Base-by-base conservation (phyloP, 2,797 vertebrate species). In the Phoebastria nigripes region DNA sequence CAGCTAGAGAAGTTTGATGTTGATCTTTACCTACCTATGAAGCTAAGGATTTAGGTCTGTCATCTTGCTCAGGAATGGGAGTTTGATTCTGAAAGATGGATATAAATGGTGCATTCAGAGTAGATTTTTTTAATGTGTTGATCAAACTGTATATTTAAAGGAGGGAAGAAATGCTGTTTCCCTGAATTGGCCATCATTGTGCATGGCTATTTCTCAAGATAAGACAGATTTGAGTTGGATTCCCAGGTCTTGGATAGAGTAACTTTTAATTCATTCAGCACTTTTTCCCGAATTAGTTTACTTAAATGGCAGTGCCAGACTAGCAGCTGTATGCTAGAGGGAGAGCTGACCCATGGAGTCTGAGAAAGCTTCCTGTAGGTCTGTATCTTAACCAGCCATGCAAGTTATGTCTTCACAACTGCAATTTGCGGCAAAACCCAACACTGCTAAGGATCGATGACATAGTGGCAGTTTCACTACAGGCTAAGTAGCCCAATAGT, bases 401-500 rank as follows among this genome's bases (percentile, higher is more conserved):
- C 47, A 52, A 20, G 28, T 33, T 44, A 19, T 1, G 1, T 20
- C 80, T 79, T 59, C 80, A 41, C 26, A 59, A 12, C 35, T 39
- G 24, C 58, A 51, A 0, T 35, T 65, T 63, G 12, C 4, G 4
- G 26, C 47, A 82, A 70, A 91, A 14, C n/a, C 44, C 74, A 42
- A 1, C 51, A 7, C 21, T 63, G 35, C 17, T 82, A 54, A 51
- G 44, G 28, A 26, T 11, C 0, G 0, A 17, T 54, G 82, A 12
- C 59, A 26, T 0, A 31, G 11, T 31, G 41, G 22, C 18, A n/a
- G n/a, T 33, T 54, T 59, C 33, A 14, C 26, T 55, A 3, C 9
- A 26, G 15, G 22, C 46, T 54, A 70, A 56, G 37, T 31, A n/a
- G n/a, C 28, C 52, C 35, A 35, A 28, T 19, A 83, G 39, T 9